Base-by-base conservation (phyloP, 2,888 invertebrate species). In the Temnothorax ravouxi region DNA sequence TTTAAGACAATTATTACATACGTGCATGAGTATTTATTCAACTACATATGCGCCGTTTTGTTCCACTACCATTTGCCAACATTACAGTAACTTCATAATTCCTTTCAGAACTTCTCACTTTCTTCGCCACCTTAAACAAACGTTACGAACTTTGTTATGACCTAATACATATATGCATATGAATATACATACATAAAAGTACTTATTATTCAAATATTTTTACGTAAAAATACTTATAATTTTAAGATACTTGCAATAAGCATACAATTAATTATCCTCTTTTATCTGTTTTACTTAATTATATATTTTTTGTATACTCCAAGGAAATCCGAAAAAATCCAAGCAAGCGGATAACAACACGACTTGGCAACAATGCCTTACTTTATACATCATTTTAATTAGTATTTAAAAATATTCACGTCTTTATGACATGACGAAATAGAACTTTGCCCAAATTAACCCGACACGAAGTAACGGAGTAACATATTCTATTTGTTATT, bases 391-490 rank as follows among this genome's bases (percentile, higher is more conserved):
- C 18, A 44, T 75, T 54, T 64, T 44, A 54, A 72, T 50, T 50
- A 76, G 18, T 50, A 54, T 41, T 79, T 75, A 50, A 85, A 76
- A 85, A 76, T 74, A 71, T 74, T 85, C 64, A 41, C 80, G 79
- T 83, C 54, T 74, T 85, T 59, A 41, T 76, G 79, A 85, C 61
- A 74, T 83, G 69, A 69, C 44, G 11, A 34, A 34, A 34, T 34
- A 34, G 0, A 34, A 4, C 34, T 34, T 34, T 34, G 34, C 34
- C 34, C 34, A 34, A 34, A 34, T 34, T 34, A 34, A 34, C 34
- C 34, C 34, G 5, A 34, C 4, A 34, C 34, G 34, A 34, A 34
- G 34, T 34, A 34, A 34, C 34, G 34, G 6, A 34, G 34, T 34
- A 34, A 34, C 6, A 71, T 71, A 15, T 29, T 71, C 47, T 61